These are phyloP conservation scores for Apogon talboti DNA, from an alignment of 2,797 vertebrate genomes.

Conservation along the genomic window DNA sequence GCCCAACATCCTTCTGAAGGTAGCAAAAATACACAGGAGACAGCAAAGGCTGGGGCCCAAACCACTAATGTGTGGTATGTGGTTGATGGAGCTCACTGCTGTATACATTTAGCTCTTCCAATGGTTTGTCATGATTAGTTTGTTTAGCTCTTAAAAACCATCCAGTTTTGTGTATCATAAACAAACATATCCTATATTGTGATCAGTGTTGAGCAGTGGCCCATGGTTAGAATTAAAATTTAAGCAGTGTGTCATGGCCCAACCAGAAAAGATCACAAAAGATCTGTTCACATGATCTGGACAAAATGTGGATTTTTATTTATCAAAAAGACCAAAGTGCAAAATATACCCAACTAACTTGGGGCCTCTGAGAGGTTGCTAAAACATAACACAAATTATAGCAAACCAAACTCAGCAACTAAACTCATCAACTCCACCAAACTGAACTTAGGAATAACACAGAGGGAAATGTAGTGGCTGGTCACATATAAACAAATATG, in stretches of 20 bases:
- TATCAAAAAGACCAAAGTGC: no score
- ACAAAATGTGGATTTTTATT: no score
- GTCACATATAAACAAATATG: no score
- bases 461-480: no score
- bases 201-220: constrained; percentile 43
- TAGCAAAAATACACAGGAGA: constrained; percentile 71
- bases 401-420: no score
- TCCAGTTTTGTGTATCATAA: constrained; percentile 60
- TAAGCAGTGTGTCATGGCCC: constrained; percentile 25
- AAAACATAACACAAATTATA: no score
- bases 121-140: constrained; percentile 73
- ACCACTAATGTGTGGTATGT: constrained; percentile 66
- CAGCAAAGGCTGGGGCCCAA: constrained; percentile 50
- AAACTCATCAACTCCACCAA: no score
- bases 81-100: constrained; percentile 47
- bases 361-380: no score
- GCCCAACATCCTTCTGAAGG: constrained; percentile 59
- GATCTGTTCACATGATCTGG: background rate
- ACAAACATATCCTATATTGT: constrained; percentile 67
- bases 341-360: no score
- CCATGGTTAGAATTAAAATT: constrained; percentile 54
- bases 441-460: no score
- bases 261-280: background rate
- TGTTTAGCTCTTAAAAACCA: constrained; percentile 76
- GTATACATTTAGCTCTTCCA: constrained; percentile 63